Base-by-base conservation (phyloP, 2,797 vertebrate species). In the Brachyrhaphis roseni region DNA sequence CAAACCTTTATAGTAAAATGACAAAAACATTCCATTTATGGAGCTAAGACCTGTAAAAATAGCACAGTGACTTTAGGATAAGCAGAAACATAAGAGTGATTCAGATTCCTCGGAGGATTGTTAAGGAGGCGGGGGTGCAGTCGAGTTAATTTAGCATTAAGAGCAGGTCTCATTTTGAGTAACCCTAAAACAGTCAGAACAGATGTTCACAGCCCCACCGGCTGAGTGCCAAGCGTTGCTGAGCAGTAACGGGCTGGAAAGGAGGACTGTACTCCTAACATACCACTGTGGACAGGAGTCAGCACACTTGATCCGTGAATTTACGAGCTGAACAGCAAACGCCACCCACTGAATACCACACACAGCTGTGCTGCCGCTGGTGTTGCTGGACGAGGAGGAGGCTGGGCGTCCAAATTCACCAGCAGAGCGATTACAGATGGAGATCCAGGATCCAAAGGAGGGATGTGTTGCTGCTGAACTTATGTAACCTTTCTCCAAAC, bases 301-400 rank as follows among this genome's bases (percentile, higher is more conserved):
- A 94, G 31, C 5, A 74, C 93, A 93, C 83, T 84, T 94, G 94
- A 95, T 93, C 94, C 93, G 82, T 94, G 89, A 91, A 91, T 79
- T 90, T 84, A 81, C 80, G 74, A 82, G 82, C 79, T 72, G 80
- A 87, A 80, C 83, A 72, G 82, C 55, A 86, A 86, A 94, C 94
- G 91, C 94, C 95, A 95, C 95, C 94, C 95, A 95, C 89, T 79
- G 84, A 88, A 93, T 93, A 77, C 94, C 94, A 94, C 94, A 93
- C 94, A 94, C 92, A 91, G 89, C 90, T 92, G 88, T 86, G 75
- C 85, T 81, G 87, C 80, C 75, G 76, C 85, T 79, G 87, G 75
- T 70, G 82, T 74, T 82, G 78, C 71, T 72, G 77, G 53, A 79
- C 26, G 43, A 45, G 68, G 43, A 15, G 82, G 82, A 51, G 72